These are phyloP conservation scores for Acanthopleura granulata DNA, from an alignment of 2,888 invertebrate genomes.

Conservation along the genomic window DNA sequence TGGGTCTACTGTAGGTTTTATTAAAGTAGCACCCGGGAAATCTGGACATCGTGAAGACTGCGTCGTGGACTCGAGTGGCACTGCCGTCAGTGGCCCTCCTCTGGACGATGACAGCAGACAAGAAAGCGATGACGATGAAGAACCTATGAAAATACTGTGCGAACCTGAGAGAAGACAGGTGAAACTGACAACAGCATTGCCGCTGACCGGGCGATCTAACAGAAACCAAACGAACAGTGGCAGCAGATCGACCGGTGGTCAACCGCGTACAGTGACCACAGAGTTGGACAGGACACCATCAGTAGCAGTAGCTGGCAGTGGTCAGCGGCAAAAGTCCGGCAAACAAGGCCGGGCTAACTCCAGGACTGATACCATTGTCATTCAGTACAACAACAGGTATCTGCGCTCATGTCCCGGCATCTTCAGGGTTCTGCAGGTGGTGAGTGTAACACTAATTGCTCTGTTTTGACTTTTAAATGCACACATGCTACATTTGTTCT, in stretches of 20 bases:
- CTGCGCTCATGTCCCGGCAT: conserved; percentile 36
- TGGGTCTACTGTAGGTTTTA: too few relatives aligned
- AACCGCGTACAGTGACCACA: background rate
- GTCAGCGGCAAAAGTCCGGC: background rate
- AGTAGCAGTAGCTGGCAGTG: background rate
- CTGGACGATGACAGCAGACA: too few relatives aligned
- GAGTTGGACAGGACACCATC: background rate
- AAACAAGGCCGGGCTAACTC: background rate
- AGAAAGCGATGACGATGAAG: background rate
- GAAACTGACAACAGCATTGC: background rate
- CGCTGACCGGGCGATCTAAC: background rate
- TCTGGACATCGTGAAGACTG: too few relatives aligned
- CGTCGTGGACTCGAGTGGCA: too few relatives aligned
- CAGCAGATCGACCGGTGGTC: background rate
- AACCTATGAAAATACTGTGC: background rate
- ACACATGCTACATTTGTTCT: background rate
- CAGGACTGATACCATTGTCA: conserved; percentile 27
- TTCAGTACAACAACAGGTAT: conserved; percentile 32
- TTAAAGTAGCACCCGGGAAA: too few relatives aligned
- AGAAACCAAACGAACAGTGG: background rate
- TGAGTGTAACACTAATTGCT: conserved; percentile 25
- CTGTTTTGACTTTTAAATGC: background rate
- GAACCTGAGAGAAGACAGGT: conserved; percentile 9
- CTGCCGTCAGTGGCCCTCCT: too few relatives aligned
- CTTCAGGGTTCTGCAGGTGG: conserved; percentile 40